Evolutionary conservation across 2,888 invertebrate species (phyloP).

Genomic region (Punctoribates punctum): DNA sequence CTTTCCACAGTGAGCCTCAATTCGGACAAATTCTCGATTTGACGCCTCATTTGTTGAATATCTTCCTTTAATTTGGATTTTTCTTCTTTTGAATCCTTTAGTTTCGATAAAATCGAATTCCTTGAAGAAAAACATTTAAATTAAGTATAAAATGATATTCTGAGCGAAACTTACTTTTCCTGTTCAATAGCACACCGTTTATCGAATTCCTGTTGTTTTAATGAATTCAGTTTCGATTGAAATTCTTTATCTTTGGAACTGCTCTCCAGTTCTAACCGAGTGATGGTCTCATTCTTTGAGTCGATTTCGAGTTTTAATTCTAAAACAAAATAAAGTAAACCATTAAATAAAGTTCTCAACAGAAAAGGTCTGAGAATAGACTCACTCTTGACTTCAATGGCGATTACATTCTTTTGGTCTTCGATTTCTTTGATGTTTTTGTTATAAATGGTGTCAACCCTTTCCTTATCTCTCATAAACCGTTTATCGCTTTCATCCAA

Average conservation of each 20-base stretch:
- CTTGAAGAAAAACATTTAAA: conserved; percentile 4
- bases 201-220: conserved; percentile 30
- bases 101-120: conserved; percentile 26
- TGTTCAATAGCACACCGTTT: conserved; percentile 32
- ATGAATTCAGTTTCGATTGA: not conserved
- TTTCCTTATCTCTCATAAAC: conserved; percentile 29
- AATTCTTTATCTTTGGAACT: conserved; percentile 21
- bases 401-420: not conserved
- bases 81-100: conserved; percentile 36
- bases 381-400: conserved; percentile 32
- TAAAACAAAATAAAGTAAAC: conserved; percentile 3
- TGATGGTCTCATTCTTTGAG: not conserved
- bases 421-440: conserved; percentile 13
- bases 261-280: not conserved
- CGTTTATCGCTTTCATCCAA: conserved; percentile 20
- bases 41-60: conserved; percentile 35
- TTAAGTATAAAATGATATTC: not conserved
- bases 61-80: conserved; percentile 34
- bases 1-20: conserved; percentile 31
- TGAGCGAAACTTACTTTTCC: conserved; percentile 29
- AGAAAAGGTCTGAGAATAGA: not conserved
- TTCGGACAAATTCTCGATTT: conserved; percentile 27
- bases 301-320: conserved; percentile 25
- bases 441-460: not conserved
- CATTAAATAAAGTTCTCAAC: too few species aligned